Evolutionary conservation across 2,888 invertebrate genomes (phyloP).

Genomic region (Kryphioiulus occultus): DNA sequence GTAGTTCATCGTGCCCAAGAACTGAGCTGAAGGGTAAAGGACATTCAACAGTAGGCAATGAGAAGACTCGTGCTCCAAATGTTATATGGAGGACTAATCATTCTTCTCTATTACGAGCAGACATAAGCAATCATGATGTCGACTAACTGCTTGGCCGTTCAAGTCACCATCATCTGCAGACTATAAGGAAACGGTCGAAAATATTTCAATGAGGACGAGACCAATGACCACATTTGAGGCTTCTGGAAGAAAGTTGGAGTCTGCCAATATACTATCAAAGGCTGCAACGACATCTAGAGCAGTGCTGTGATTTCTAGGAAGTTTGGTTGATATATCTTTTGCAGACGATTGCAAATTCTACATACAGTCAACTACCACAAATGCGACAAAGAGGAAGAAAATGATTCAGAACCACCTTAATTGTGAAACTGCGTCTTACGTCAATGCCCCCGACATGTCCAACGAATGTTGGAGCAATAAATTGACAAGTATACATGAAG

Average conservation of each 20-base stretch:
- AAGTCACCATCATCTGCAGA: background rate
- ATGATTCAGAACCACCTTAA: no score
- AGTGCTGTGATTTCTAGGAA: no score
- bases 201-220: background rate
- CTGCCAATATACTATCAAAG: background rate
- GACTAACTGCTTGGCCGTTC: background rate
- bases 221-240: constrained; percentile 5
- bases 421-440: no score
- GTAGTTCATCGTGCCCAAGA: no score
- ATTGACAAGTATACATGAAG: no score
- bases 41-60: background rate
- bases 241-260: background rate
- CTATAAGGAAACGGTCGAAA: background rate
- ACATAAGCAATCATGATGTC: background rate
- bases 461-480: no score
- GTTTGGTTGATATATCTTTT: no score
- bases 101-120: background rate
- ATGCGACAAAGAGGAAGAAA: no score
- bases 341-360: no score
- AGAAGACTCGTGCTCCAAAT: background rate
- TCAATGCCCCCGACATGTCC: no score
- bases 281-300: background rate
- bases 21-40: background rate
- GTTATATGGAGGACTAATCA: background rate
- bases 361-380: no score